Percentiles rank a stretch among this genome's conserved stretches.
These are phyloP conservation scores for Polypedilum pembai DNA, from an alignment of 1,140 invertebrate species.

Conservation along the genomic window DNA sequence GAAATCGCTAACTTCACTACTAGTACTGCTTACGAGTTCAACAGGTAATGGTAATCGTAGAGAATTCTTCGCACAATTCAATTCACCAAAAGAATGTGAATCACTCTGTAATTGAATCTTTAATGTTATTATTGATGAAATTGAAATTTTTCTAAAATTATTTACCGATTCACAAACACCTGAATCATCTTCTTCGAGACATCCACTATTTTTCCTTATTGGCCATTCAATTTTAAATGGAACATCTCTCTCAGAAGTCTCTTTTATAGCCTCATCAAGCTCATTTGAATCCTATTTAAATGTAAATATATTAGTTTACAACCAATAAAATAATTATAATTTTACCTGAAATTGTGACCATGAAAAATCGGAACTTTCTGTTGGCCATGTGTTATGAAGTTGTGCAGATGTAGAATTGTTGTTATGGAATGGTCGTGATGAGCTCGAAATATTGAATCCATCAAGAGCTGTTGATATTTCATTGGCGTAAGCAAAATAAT, in stretches of 20 bases:
- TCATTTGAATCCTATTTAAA: not conserved
- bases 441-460: conserved; percentile 31
- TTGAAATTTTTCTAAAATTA: not conserved
- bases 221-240: conserved; percentile 24
- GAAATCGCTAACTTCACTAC: conserved; percentile 16
- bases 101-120: not conserved
- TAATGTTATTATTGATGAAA: not conserved
- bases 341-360: conserved; percentile 31
- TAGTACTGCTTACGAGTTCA: not conserved
- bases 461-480: not conserved
- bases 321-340: not conserved
- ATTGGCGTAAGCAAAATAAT: not conserved
- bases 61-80: not conserved
- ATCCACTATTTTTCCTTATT: not conserved
- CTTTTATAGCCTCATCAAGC: not conserved
- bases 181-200: conserved; percentile 1
- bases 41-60: not conserved
- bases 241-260: not conserved
- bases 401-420: conserved; percentile 24
- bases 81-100: not conserved
- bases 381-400: conserved; percentile 31
- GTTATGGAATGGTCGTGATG: conserved; percentile 29
- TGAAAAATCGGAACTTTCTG: conserved; percentile 30
- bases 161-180: not conserved
- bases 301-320: not conserved